These are phyloP conservation scores for Amazona guildingii DNA, from an alignment of 2,113 vertebrate genomes.

Conservation along the genomic window DNA sequence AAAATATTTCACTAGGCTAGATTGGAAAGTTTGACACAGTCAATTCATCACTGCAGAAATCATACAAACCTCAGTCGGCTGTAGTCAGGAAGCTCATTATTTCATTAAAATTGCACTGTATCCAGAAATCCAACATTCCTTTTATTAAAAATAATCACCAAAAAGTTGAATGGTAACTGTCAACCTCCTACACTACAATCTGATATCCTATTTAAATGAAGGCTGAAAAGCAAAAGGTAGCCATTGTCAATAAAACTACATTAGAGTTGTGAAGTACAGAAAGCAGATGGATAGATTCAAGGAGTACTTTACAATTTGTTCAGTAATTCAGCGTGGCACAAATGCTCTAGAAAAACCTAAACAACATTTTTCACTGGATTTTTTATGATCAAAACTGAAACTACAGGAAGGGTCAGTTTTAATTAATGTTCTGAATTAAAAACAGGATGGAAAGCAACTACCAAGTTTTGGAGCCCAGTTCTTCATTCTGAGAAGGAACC, in stretches of 20 bases:
- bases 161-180: slow-evolving; percentile 22
- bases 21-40: slow-evolving; percentile 65
- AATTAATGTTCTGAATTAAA: not conserved
- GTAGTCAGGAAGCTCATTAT: slow-evolving; percentile 64
- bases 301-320: not conserved
- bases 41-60: slow-evolving; percentile 70
- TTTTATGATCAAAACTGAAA: not conserved
- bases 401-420: not conserved
- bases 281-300: not conserved
- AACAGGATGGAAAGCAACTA: not conserved
- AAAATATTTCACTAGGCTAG: slow-evolving; percentile 73
- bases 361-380: not conserved
- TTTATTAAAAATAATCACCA: slow-evolving; percentile 58
- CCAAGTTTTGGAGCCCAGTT: not conserved
- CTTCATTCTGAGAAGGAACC: not conserved
- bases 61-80: slow-evolving; percentile 52
- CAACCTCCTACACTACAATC: slow-evolving; percentile 15
- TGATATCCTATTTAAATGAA: not conserved
- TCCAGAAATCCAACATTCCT: slow-evolving; percentile 17
- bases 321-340: not conserved
- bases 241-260: not conserved
- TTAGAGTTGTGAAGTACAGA: not conserved
- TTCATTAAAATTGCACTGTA: slow-evolving; percentile 63
- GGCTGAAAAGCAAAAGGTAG: not conserved
- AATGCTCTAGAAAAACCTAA: not conserved